These are phyloP conservation scores for Leptinotarsa defecta DNA, from an alignment of 1,140 invertebrate genomes.

Conservation along the genomic window DNA sequence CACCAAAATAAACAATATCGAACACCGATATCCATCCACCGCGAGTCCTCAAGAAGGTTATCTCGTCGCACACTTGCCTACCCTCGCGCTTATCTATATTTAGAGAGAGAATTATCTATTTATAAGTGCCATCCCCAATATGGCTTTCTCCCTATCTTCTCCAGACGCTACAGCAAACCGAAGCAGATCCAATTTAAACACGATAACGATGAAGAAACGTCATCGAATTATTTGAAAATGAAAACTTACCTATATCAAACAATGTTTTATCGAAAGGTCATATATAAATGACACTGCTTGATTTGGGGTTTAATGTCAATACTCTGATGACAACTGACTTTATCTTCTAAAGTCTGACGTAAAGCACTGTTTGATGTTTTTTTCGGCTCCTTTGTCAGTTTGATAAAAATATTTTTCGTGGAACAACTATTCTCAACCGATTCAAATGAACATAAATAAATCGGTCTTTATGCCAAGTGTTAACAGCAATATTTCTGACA, in stretches of 20 bases:
- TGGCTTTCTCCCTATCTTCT: constrained; percentile 7
- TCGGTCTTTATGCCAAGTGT: too few relatives aligned
- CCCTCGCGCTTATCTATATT: constrained; percentile 19
- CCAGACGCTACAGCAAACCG: constrained; percentile 13
- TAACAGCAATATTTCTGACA: too few relatives aligned
- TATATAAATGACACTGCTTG: not conserved
- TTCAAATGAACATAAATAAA: too few relatives aligned
- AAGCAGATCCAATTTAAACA: constrained; percentile 17
- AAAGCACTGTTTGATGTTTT: too few relatives aligned
- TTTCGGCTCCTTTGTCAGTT: too few relatives aligned
- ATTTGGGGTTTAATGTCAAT: not conserved
- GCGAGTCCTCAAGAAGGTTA: not conserved
- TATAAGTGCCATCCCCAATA: constrained; percentile 14
- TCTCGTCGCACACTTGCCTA: constrained; percentile 10
- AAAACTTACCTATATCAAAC: constrained; percentile 8
- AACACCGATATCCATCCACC: not conserved
- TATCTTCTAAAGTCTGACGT: too few relatives aligned
- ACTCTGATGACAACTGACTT: not conserved
- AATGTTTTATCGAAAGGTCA: not conserved
- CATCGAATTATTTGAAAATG: constrained; percentile 14
- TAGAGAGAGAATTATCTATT: constrained; percentile 23
- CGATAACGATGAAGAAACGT: constrained; percentile 16
- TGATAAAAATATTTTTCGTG: too few relatives aligned
- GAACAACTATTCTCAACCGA: too few relatives aligned
- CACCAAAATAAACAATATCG: constrained; percentile 1